Conservation (phyloP, 2,113 vertebrate genomes). For the Cyphomyrus plagiostoma region DNA sequence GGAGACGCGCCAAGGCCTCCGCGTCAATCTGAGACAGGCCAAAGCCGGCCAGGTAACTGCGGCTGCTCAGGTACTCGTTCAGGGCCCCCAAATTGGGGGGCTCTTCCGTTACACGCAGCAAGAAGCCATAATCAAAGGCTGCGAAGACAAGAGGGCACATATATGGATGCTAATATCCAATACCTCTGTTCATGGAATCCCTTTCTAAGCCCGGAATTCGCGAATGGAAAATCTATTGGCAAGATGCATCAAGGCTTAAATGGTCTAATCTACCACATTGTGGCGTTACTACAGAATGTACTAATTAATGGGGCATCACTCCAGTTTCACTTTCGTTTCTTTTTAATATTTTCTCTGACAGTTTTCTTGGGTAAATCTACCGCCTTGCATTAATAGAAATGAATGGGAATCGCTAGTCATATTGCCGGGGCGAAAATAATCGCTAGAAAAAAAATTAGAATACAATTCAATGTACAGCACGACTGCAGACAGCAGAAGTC, state of each 20-base stretch:
- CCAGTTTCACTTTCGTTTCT: not conserved
- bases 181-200: not conserved
- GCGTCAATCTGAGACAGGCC: constrained; percentile 78
- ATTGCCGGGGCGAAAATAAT: not conserved
- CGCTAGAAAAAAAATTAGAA: not conserved
- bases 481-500: not conserved
- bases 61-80: constrained; percentile 81
- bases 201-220: not conserved
- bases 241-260: not conserved
- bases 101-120: constrained; percentile 80
- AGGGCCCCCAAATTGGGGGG: constrained; percentile 70
- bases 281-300: not conserved
- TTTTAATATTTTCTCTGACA: not conserved
- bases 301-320: not conserved
- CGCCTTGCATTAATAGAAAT: not conserved
- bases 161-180: constrained; percentile 27
- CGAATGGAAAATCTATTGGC: not conserved
- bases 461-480: not conserved
- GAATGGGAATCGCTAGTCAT: not conserved
- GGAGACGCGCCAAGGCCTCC: constrained; percentile 74
- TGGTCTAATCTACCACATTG: not conserved
- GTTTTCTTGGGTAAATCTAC: not conserved
- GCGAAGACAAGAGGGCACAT: constrained; percentile 75
- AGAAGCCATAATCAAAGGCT: constrained; percentile 81
- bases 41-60: constrained; percentile 90